Evolutionary conservation across 2,113 vertebrate genomes (phyloP).

Genomic region (Tricholaema leucomelas): DNA sequence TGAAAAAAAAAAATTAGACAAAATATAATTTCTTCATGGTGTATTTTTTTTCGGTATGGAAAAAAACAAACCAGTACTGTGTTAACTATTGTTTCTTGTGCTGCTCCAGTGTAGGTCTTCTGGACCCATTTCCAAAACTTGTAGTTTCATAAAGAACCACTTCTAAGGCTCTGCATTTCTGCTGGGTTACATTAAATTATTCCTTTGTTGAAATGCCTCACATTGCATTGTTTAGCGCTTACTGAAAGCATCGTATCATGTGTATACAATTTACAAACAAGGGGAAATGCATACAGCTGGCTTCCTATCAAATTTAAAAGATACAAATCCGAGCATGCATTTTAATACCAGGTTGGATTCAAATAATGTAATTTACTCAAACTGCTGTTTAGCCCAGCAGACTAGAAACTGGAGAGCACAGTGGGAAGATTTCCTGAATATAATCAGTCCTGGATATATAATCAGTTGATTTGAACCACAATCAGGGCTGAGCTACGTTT

Average conservation of each 20-base stretch:
- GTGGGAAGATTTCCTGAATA: slow-evolving; percentile 6
- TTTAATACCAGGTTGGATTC: slow-evolving; percentile 32
- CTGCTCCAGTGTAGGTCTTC: slow-evolving; percentile 60
- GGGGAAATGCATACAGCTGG: slow-evolving; percentile 63
- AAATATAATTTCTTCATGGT: slow-evolving; percentile 47
- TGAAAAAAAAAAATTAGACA: not conserved
- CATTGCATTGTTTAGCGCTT: slow-evolving; percentile 72
- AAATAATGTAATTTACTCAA: slow-evolving; percentile 31
- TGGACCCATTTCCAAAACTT: slow-evolving; percentile 52
- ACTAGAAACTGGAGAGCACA: slow-evolving; percentile 14
- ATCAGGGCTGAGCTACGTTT: not conserved
- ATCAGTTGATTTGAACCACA: slow-evolving; percentile 10
- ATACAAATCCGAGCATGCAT: slow-evolving; percentile 25
- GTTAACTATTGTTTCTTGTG: slow-evolving; percentile 56
- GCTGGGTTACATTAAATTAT: slow-evolving; percentile 72
- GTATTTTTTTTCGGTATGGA: slow-evolving; percentile 55
- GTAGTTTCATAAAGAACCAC: slow-evolving; percentile 69
- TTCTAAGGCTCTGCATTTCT: slow-evolving; percentile 69
- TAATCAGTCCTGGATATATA: not conserved
- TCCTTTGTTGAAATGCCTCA: slow-evolving; percentile 68
- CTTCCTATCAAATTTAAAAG: slow-evolving; percentile 66
- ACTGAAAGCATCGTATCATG: slow-evolving; percentile 70
- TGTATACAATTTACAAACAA: slow-evolving; percentile 67
- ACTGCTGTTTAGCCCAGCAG: not conserved
- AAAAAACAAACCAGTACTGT: slow-evolving; percentile 43